Conservation (phyloP, 2,888 invertebrate species). For the Eudemis profundana region DNA sequence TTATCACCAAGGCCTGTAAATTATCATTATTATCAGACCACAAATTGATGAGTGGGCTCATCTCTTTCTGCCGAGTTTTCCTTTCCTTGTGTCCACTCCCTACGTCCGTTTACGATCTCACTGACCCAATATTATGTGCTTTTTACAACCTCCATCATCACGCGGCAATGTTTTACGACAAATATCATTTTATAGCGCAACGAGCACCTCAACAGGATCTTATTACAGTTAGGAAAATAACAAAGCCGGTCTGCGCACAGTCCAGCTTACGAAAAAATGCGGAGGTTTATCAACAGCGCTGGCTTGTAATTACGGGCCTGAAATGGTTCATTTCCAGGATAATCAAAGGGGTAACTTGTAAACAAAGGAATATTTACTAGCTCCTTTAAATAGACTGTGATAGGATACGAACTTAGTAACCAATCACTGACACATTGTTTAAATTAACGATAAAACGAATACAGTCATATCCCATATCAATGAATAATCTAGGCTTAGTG, state of each 20-base stretch:
- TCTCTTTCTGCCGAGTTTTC: neutral
- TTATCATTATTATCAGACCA: constrained; percentile 1
- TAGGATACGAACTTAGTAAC: neutral
- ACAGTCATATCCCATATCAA: too few relatives aligned
- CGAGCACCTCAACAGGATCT: constrained; percentile 43
- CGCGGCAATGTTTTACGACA: constrained; percentile 59
- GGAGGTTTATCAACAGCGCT: constrained; percentile 6
- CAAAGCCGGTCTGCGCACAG: constrained; percentile 25
- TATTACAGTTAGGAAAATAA: constrained; percentile 42
- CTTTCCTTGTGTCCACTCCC: constrained; percentile 58
- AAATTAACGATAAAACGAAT: too few relatives aligned
- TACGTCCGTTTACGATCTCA: constrained; percentile 63
- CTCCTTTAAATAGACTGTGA: neutral
- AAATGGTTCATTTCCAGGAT: constrained; percentile 3
- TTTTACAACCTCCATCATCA: constrained; percentile 68
- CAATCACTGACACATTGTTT: too few relatives aligned
- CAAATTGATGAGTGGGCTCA: constrained; percentile 8
- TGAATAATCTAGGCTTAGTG: too few relatives aligned
- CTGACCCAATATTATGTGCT: constrained; percentile 61
- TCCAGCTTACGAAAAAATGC: constrained; percentile 14
- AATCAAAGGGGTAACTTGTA: constrained; percentile 1
- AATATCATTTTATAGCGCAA: constrained; percentile 55
- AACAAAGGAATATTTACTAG: neutral
- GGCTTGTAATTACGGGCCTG: constrained; percentile 12
- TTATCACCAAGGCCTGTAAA: neutral